Evolutionary conservation across 37 sponge, comb jelly and placozoan species (phyloP).

Genomic region (Bolinopsis microptera): DNA sequence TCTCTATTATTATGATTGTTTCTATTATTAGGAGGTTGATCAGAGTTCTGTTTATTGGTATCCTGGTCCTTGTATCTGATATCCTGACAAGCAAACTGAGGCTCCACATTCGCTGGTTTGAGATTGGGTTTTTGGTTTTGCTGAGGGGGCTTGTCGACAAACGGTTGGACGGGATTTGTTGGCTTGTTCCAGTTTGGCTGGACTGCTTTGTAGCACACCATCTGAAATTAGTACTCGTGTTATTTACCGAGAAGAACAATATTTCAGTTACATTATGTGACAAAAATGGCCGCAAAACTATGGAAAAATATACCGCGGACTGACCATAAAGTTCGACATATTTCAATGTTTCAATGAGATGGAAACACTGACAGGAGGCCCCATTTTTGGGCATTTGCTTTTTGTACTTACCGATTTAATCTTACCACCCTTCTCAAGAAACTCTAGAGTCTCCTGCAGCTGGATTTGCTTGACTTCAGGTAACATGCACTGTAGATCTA

Average conservation of each 20-base stretch:
- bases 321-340: too few relatives aligned
- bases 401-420: not conserved
- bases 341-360: too few relatives aligned
- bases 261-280: too few relatives aligned
- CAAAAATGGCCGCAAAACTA: too few relatives aligned
- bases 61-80: constrained; percentile 3
- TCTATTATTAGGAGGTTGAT: not conserved
- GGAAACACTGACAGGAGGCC: too few relatives aligned
- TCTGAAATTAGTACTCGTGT: not conserved
- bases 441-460: not conserved
- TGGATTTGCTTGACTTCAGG: constrained; percentile 23
- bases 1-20: not conserved
- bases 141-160: not conserved
- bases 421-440: constrained; percentile 45
- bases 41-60: not conserved
- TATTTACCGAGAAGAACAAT: too few relatives aligned
- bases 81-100: not conserved
- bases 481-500: constrained; percentile 40
- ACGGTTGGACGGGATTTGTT: constrained; percentile 8
- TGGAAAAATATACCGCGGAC: too few relatives aligned
- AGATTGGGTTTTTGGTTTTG: not conserved
- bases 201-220: constrained; percentile 48
- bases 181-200: not conserved
- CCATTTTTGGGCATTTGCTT: too few relatives aligned
- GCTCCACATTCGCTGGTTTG: not conserved